These are phyloP conservation scores for Tenebrio molitor DNA, from an alignment of 1,140 invertebrate genomes.

Conservation along the genomic window DNA sequence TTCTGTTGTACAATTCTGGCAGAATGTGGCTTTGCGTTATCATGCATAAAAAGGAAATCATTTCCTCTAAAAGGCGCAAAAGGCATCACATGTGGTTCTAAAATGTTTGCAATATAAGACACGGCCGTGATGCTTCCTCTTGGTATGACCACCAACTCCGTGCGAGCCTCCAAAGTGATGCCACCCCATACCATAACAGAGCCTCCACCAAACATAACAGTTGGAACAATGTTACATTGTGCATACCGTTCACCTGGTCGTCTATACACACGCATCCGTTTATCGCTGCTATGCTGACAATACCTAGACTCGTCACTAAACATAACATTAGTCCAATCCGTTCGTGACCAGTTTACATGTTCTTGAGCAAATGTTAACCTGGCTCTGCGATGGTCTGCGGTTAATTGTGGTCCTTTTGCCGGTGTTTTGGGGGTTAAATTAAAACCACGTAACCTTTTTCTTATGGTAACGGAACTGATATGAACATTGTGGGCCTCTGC, in stretches of 20 bases:
- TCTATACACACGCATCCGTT: not conserved
- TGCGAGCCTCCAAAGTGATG: not conserved
- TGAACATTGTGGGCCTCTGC: too few relatives aligned
- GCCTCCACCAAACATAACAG: not conserved
- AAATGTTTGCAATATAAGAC: not conserved
- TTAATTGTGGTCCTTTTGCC: conserved; percentile 9
- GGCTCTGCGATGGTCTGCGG: conserved; percentile 11
- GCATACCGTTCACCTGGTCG: conserved; percentile 36
- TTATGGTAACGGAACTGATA: not conserved
- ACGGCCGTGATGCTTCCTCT: not conserved
- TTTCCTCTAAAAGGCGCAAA: conserved; percentile 50
- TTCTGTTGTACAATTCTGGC: conserved; percentile 56
- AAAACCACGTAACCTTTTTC: not conserved
- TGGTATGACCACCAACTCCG: not conserved
- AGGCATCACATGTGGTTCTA: conserved; percentile 48
- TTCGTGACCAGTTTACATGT: not conserved
- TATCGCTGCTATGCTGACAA: not conserved
- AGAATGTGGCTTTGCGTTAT: conserved; percentile 58
- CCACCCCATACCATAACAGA: conserved; percentile 36
- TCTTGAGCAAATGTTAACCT: conserved; percentile 5
- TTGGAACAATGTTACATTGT: conserved; percentile 34
- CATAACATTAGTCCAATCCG: not conserved
- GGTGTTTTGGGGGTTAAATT: not conserved
- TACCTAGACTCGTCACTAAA: conserved; percentile 20
- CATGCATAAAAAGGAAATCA: conserved; percentile 54